phyloP scores from a whole-genome alignment of 2,888 invertebrate genomes.

The Drosophila mimetica region DNA sequence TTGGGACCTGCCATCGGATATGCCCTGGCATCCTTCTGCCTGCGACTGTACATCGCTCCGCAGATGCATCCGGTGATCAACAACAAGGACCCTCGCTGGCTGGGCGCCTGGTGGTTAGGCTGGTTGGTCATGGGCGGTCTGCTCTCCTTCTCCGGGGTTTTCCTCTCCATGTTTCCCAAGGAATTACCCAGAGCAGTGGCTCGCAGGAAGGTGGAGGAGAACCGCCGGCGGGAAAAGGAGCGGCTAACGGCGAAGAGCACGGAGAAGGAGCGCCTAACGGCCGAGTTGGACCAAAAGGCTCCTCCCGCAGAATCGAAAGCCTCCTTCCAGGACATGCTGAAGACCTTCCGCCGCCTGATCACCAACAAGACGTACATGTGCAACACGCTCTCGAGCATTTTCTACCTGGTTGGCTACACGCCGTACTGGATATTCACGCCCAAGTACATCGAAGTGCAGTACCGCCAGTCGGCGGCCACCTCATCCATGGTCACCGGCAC shows the following conservation, averaged over 20 bases:
- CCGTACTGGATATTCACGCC: conserved; percentile 93
- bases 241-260: conserved; percentile 50
- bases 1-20: conserved; percentile 89
- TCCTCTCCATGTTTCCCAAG: conserved; percentile 89
- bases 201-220: conserved; percentile 84
- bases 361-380: conserved; percentile 89
- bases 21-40: conserved; percentile 87
- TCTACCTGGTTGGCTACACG: conserved; percentile 89
- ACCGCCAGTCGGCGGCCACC: conserved; percentile 90
- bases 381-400: conserved; percentile 90
- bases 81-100: conserved; percentile 90
- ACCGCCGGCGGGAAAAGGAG: conserved; percentile 67
- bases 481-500: conserved; percentile 88
- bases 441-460: conserved; percentile 93
- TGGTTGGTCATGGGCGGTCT: conserved; percentile 88
- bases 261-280: conserved; percentile 63
- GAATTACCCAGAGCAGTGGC: conserved; percentile 88
- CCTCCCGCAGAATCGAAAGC: conserved; percentile 60
- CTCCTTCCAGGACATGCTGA: conserved; percentile 87
- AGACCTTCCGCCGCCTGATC: conserved; percentile 87
- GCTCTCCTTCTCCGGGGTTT: conserved; percentile 86
- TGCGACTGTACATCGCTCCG: conserved; percentile 88
- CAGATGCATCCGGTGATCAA: conserved; percentile 88
- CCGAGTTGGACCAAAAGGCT: conserved; percentile 56
- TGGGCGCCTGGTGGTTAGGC: conserved; percentile 94